Percentiles rank a stretch among this genome's conserved stretches.
Conservation (phyloP, 2,113 vertebrate genomes). For the Vimba vimba region DNA sequence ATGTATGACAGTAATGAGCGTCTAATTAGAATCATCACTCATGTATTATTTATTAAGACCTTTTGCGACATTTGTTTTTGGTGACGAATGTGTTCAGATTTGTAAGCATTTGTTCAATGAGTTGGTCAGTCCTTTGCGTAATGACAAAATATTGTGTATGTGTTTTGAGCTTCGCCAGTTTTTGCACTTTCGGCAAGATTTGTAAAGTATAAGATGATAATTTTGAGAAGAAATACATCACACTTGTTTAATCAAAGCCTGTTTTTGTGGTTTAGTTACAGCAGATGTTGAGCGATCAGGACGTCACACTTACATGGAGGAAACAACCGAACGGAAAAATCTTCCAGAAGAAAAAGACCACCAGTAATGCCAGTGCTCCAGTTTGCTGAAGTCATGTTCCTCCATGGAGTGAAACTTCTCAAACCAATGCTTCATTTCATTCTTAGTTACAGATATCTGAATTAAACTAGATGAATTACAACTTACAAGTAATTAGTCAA, state of each 20-base stretch:
- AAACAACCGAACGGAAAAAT: background rate
- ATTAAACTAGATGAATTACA: no score
- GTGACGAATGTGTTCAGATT: no score
- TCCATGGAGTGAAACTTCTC: background rate
- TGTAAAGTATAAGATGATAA: background rate
- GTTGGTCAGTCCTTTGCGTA: background rate
- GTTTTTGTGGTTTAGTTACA: conserved; percentile 27
- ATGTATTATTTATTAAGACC: no score
- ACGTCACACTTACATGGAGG: background rate
- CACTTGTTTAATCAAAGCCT: background rate
- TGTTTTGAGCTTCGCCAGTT: background rate
- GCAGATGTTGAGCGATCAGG: background rate
- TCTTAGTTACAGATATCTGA: background rate
- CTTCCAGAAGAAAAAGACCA: background rate
- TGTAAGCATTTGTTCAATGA: no score
- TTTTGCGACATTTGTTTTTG: no score
- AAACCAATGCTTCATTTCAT: background rate
- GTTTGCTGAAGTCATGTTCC: no score
- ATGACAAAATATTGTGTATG: background rate
- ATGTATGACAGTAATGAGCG: no score
- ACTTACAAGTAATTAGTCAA: background rate
- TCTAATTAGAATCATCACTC: no score
- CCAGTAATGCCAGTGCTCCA: background rate
- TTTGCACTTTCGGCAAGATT: background rate
- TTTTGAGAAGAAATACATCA: background rate